These are phyloP conservation scores for Micrastur ruficollis DNA, from an alignment of 2,797 vertebrate species.

Conservation along the genomic window DNA sequence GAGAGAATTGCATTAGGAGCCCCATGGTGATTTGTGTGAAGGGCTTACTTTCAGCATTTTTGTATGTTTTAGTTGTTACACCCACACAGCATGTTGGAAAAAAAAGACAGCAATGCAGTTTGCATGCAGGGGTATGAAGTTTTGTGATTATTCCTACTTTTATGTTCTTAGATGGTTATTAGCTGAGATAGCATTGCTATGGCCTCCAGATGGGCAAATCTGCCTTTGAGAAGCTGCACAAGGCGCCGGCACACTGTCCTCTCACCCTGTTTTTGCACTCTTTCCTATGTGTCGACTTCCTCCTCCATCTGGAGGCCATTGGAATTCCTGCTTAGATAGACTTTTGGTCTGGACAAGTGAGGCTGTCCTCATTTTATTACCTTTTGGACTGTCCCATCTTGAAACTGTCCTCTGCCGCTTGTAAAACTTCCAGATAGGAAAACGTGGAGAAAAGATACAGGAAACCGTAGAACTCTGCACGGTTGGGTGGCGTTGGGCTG, in stretches of 20 bases:
- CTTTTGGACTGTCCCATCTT: not conserved
- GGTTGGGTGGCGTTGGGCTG: not conserved
- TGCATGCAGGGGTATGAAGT: fast-evolving
- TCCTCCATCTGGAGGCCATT: not conserved
- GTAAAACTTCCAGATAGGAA: not conserved
- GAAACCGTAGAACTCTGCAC: not conserved
- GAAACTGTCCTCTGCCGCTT: not conserved
- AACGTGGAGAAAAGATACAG: not conserved
- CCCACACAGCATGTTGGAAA: fast-evolving
- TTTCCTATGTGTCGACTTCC: not conserved
- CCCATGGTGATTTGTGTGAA: not conserved
- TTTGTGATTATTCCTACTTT: not conserved
- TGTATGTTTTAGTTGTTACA: not conserved
- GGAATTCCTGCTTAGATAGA: not conserved
- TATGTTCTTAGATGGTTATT: not conserved
- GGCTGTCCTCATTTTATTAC: not conserved
- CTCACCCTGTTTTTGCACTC: fast-evolving
- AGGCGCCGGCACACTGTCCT: fast-evolving
- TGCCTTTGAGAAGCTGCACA: not conserved
- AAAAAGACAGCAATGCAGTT: not conserved
- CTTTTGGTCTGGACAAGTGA: not conserved
- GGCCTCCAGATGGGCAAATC: not conserved
- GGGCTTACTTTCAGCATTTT: not conserved
- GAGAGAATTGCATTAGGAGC: not conserved
- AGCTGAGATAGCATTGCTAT: not conserved